A percentile compares a stretch with the other conserved stretches of the same genome.
These are phyloP conservation scores for Micoletzkya japonica DNA, from an alignment of 2,888 invertebrate genomes.

Conservation along the genomic window DNA sequence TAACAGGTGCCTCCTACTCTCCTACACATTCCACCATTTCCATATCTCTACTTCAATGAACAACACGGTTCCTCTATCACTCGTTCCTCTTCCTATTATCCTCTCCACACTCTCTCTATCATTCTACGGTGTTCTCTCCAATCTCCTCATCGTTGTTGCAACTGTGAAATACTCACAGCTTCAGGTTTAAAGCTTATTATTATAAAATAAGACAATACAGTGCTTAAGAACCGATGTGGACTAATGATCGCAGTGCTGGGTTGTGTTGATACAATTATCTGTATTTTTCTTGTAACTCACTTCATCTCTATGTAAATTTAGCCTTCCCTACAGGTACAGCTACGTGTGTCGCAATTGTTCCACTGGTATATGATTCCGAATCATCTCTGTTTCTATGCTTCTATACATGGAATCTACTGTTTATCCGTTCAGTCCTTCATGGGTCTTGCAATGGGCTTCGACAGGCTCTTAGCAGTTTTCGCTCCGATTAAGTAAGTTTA, in stretches of 20 bases:
- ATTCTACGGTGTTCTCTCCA: slow-evolving; percentile 34
- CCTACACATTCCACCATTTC: background rate
- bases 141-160: slow-evolving; percentile 36
- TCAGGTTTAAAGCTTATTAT: slow-evolving; percentile 15
- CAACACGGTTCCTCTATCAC: background rate
- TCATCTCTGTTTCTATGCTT: slow-evolving; percentile 35
- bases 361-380: slow-evolving; percentile 37
- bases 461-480: slow-evolving; percentile 40
- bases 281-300: slow-evolving; percentile 38
- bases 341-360: slow-evolving; percentile 38
- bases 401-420: slow-evolving; percentile 41
- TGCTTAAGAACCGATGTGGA: slow-evolving; percentile 33
- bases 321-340: slow-evolving; percentile 32
- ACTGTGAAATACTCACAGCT: slow-evolving; percentile 35
- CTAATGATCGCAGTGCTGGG: slow-evolving; percentile 39
- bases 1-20: no score
- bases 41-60: background rate
- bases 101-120: background rate
- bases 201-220: background rate
- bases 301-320: background rate
- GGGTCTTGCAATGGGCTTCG: slow-evolving; percentile 42
- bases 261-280: slow-evolving; percentile 37
- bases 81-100: slow-evolving; percentile 38
- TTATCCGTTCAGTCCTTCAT: slow-evolving; percentile 42
- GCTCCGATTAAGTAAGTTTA: slow-evolving; percentile 34